phyloP scores from a whole-genome alignment of 64 coral and sea anemone species.

The Montipora foliosa region DNA sequence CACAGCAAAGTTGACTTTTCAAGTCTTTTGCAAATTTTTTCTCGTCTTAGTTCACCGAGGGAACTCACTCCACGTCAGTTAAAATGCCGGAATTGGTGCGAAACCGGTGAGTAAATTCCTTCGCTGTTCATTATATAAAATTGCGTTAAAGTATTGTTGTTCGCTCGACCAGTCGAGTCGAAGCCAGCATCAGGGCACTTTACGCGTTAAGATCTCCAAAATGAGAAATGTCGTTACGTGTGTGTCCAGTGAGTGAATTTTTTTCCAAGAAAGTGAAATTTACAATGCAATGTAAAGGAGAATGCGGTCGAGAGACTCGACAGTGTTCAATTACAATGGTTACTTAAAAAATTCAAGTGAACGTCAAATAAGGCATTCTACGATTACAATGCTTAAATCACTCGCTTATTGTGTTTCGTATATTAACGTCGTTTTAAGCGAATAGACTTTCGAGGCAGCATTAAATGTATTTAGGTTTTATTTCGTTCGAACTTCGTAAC shows the following conservation, averaged over 20 bases:
- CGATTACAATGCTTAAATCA: not conserved
- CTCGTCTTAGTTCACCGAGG: not conserved
- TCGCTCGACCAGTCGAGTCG: too few relatives aligned
- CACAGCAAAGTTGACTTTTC: not conserved
- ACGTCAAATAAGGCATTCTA: not conserved
- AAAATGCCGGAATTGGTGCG: constrained; percentile 24
- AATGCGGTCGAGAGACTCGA: not conserved
- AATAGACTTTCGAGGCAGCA: not conserved
- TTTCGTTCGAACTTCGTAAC: too few relatives aligned
- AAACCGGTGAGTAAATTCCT: constrained; percentile 24
- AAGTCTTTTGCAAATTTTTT: not conserved
- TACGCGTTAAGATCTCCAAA: too few relatives aligned
- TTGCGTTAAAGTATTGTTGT: too few relatives aligned
- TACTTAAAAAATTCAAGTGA: constrained; percentile 10
- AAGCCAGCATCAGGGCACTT: too few relatives aligned
- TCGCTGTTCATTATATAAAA: not conserved
- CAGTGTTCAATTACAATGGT: constrained; percentile 14
- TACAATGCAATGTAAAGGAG: constrained; percentile 11
- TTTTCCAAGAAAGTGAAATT: not conserved
- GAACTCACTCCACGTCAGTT: not conserved
- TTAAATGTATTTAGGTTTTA: not conserved
- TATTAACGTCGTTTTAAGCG: not conserved
- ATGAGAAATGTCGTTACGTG: too few relatives aligned
- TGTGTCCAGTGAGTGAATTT: not conserved
- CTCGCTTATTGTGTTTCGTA: not conserved